Percentiles rank a stretch among this genome's conserved stretches.
These are phyloP conservation scores for Teleiodes luculella DNA, from an alignment of 2,888 invertebrate species.

Conservation along the genomic window DNA sequence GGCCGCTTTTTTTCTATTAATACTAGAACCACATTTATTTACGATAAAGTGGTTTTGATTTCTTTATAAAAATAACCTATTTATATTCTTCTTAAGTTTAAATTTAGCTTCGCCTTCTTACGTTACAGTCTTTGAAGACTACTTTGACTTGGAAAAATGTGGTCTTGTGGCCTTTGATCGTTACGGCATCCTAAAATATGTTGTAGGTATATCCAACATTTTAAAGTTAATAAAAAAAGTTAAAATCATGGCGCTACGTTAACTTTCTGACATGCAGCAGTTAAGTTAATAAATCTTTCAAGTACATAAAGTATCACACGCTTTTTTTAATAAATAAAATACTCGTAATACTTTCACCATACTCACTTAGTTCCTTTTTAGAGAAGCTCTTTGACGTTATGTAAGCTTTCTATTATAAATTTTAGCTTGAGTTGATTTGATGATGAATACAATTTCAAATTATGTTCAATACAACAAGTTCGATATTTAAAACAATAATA, in stretches of 20 bases:
- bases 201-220: too few species aligned
- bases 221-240: not conserved
- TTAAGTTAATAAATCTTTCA: not conserved
- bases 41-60: too few species aligned
- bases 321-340: not conserved
- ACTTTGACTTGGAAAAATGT: conserved; percentile 1
- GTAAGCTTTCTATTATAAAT: too few species aligned
- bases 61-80: not conserved
- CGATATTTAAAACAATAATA: too few species aligned
- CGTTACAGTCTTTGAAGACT: conserved; percentile 8
- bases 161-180: not conserved
- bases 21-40: too few species aligned
- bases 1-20: too few species aligned
- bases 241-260: not conserved
- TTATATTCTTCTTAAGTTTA: not conserved
- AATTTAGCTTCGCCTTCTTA: conserved; percentile 8
- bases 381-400: too few species aligned
- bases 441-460: too few species aligned
- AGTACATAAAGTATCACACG: not conserved
- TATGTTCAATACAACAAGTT: too few species aligned
- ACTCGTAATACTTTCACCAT: too few species aligned
- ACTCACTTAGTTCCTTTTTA: too few species aligned
- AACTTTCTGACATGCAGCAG: not conserved
- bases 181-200: not conserved
- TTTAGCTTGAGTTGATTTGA: too few species aligned